Conservation (phyloP, 2,888 invertebrate genomes). For the Lasioglossum calceatum region DNA sequence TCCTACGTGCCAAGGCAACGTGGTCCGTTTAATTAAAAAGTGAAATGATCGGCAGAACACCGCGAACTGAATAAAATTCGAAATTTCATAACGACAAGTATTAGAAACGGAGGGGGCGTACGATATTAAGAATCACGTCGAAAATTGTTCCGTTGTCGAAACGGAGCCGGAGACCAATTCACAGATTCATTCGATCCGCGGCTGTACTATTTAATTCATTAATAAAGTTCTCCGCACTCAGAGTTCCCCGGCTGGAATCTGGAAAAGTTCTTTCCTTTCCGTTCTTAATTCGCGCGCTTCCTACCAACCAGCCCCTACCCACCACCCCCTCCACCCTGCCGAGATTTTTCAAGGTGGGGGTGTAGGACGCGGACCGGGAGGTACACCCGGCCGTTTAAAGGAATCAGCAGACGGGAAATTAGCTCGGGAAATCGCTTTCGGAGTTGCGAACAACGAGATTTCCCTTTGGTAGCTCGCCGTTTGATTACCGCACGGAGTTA, state of each 20-base stretch:
- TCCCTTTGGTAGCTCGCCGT: constrained; percentile 18
- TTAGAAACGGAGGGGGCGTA: background rate
- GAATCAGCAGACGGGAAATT: constrained; percentile 55
- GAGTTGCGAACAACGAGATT: constrained; percentile 41
- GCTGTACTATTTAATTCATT: constrained; percentile 25
- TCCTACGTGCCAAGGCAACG: background rate
- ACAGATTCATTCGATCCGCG: background rate
- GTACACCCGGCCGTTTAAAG: constrained; percentile 20
- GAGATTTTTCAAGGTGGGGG: constrained; percentile 16
- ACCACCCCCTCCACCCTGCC: background rate
- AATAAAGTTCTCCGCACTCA: constrained; percentile 25
- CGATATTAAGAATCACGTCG: background rate
- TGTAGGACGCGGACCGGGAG: background rate
- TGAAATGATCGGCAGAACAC: background rate
- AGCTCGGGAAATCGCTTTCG: constrained; percentile 54
- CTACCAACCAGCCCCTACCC: background rate
- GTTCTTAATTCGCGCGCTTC: background rate
- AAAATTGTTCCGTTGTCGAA: constrained; percentile 1
- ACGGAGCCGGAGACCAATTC: constrained; percentile 11
- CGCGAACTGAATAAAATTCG: background rate
- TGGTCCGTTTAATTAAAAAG: background rate
- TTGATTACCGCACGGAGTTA: constrained; percentile 24
- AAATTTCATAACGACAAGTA: background rate
- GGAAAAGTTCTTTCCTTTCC: constrained; percentile 17
- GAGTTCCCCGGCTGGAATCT: background rate